These are phyloP conservation scores for Doryteuthis pealeii DNA, from an alignment of 1,140 invertebrate genomes.

Conservation along the genomic window DNA sequence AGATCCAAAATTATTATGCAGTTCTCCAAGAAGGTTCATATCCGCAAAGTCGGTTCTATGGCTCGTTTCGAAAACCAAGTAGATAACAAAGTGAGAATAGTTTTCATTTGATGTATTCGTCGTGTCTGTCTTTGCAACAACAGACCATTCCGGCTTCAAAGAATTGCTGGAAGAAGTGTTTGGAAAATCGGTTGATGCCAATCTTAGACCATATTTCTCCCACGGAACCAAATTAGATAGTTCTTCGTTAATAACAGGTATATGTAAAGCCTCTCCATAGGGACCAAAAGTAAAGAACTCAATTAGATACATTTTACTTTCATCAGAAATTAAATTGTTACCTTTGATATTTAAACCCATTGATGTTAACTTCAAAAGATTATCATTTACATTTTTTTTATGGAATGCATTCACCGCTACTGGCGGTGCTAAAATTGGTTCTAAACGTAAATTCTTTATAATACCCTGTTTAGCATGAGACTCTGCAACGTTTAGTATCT, in stretches of 20 bases:
- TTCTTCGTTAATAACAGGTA: background rate
- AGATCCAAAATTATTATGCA: background rate
- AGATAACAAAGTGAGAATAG: background rate
- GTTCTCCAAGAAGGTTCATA: background rate
- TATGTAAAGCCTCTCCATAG: background rate
- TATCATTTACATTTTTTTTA: too few species aligned
- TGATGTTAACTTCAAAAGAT: too few species aligned
- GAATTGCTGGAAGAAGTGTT: background rate
- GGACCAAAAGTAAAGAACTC: background rate
- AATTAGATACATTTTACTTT: background rate
- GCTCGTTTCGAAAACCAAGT: background rate
- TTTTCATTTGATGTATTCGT: background rate
- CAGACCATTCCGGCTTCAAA: background rate
- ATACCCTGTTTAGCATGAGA: too few species aligned
- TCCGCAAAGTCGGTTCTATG: background rate
- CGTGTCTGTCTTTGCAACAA: background rate
- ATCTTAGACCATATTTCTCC: background rate
- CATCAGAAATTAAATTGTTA: background rate
- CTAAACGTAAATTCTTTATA: too few species aligned
- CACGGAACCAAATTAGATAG: background rate
- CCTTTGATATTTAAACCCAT: too few species aligned
- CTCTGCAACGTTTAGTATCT: too few species aligned
- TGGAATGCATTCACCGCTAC: too few species aligned
- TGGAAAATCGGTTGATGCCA: background rate
- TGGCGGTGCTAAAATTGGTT: too few species aligned